A percentile compares a stretch with the other conserved stretches of the same genome.
Evolutionary conservation across 2,113 vertebrate species (phyloP).

Genomic region (Callocephalon fimbriatum): DNA sequence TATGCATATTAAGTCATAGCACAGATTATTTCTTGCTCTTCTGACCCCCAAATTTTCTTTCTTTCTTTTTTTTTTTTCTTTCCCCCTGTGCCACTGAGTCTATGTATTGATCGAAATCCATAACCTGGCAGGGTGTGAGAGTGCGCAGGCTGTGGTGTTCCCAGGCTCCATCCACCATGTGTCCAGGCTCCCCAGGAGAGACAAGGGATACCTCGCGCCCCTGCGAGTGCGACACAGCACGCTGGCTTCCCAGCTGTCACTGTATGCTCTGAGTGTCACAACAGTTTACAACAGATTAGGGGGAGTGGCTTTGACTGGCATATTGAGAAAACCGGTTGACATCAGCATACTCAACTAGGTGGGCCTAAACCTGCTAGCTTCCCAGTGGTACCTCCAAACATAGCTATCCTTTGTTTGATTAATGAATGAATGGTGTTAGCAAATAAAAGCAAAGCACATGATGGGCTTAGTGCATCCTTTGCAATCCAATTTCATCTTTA

Average conservation of each 20-base stretch:
- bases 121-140: constrained; percentile 73
- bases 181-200: background rate
- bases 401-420: constrained; percentile 48
- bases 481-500: constrained; percentile 45
- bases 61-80: fast-evolving
- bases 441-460: constrained; percentile 12
- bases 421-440: constrained; percentile 50
- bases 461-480: background rate
- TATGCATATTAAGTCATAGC: background rate
- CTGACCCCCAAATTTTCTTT: background rate
- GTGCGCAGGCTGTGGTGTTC: constrained; percentile 56
- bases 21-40: background rate
- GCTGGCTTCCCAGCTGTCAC: constrained; percentile 56
- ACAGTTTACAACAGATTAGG: background rate
- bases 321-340: constrained; percentile 1
- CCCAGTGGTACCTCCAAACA: background rate
- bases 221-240: fast-evolving
- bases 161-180: constrained; percentile 70
- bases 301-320: constrained; percentile 31
- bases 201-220: background rate
- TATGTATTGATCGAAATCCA: constrained; percentile 68
- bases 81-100: background rate
- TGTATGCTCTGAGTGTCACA: background rate
- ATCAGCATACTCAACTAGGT: constrained; percentile 26
- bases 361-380: background rate